These are phyloP conservation scores for Melospiza melodia DNA, from an alignment of 2,113 vertebrate genomes.

Conservation along the genomic window DNA sequence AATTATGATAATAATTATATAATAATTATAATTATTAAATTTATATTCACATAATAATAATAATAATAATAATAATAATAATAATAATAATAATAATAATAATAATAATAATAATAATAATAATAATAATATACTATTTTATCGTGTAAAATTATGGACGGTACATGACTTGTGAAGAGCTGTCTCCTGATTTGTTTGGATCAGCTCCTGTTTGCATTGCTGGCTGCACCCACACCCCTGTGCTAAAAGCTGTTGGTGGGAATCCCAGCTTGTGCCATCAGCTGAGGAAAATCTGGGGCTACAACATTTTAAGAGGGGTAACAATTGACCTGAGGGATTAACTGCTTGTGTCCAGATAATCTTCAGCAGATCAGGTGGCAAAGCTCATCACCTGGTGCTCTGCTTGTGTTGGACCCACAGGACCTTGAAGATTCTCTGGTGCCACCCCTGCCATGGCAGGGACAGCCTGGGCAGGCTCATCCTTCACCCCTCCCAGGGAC, in stretches of 20 bases:
- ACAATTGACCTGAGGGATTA: neutral
- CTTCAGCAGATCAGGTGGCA: neutral
- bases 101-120: too few species aligned
- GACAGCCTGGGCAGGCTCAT: neutral
- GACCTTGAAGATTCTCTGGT: fast-evolving
- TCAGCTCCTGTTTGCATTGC: fast-evolving
- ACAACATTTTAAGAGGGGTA: too few species aligned
- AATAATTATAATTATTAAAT: too few species aligned
- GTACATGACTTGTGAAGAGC: neutral
- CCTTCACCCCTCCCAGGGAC: neutral
- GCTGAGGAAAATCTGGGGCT: neutral
- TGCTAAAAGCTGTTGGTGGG: neutral
- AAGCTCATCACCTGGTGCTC: neutral
- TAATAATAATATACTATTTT: too few species aligned
- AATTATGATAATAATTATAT: too few species aligned
- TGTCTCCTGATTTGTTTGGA: neutral
- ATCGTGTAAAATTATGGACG: neutral
- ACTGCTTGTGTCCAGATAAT: neutral
- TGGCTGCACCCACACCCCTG: neutral
- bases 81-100: too few species aligned
- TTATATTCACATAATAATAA: too few species aligned
- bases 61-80: too few species aligned
- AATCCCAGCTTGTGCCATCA: neutral
- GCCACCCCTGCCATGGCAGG: neutral
- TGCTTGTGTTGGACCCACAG: neutral